A percentile compares a stretch with the other conserved stretches of the same genome.
These are phyloP conservation scores for Leucoraja ocellata DNA, from an alignment of 2,797 vertebrate genomes.

Conservation along the genomic window DNA sequence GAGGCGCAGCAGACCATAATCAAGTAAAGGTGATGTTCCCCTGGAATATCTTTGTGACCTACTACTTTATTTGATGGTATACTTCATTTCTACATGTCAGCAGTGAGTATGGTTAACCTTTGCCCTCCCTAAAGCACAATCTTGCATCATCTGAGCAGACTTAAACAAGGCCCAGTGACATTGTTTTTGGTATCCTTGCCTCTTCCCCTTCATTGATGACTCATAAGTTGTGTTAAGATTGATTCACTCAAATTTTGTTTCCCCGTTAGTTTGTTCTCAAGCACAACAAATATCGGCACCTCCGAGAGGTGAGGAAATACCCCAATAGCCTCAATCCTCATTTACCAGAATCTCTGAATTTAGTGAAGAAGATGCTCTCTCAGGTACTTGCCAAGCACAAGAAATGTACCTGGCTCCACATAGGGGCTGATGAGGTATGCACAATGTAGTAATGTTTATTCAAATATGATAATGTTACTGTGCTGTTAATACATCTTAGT, in stretches of 20 bases:
- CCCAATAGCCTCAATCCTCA: conserved; percentile 69
- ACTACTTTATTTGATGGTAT: background rate
- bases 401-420: conserved; percentile 58
- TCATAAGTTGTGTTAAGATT: background rate
- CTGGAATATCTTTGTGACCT: background rate
- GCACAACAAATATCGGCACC: conserved; percentile 54
- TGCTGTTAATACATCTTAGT: background rate
- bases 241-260: background rate
- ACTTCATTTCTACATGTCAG: background rate
- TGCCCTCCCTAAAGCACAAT: background rate
- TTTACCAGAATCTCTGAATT: conserved; percentile 46
- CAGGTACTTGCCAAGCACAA: conserved; percentile 62
- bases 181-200: background rate
- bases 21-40: background rate
- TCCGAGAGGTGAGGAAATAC: conserved; percentile 60
- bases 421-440: conserved; percentile 63
- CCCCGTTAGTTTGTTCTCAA: conserved; percentile 61
- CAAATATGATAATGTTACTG: background rate
- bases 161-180: background rate
- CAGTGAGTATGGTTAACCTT: background rate
- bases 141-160: background rate
- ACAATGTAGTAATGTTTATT: background rate
- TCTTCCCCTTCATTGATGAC: background rate
- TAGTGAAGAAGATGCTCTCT: conserved; percentile 54
- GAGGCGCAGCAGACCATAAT: background rate